phyloP scores from a whole-genome alignment of 2,888 invertebrate genomes.

The Ophraella communa region DNA sequence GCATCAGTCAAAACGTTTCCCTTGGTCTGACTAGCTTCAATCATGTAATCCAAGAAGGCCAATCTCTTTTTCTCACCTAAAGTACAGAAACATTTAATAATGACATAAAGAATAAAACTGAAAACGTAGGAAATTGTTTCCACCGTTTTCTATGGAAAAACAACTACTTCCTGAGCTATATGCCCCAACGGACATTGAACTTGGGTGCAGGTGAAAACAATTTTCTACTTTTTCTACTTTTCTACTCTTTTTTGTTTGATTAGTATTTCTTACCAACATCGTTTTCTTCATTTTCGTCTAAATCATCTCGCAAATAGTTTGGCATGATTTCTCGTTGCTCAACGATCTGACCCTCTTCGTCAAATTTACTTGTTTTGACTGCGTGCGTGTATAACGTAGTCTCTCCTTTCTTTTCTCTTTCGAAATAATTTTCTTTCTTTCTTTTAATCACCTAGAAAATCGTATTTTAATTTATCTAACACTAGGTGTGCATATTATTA shows the following conservation, averaged over 20 bases:
- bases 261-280: conserved; percentile 68
- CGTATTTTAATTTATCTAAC: not conserved
- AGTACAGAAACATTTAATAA: too few relatives aligned
- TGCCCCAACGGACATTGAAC: too few relatives aligned
- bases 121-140: too few relatives aligned
- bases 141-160: too few relatives aligned
- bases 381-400: conserved; percentile 40
- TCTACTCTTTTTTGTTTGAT: not conserved
- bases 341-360: conserved; percentile 30
- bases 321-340: conserved; percentile 33
- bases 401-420: conserved; percentile 55
- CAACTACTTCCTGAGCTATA: too few relatives aligned
- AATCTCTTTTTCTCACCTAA: conserved; percentile 75
- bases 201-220: too few relatives aligned
- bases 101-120: too few relatives aligned
- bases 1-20: conserved; percentile 32
- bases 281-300: conserved; percentile 76
- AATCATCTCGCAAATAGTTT: conserved; percentile 71
- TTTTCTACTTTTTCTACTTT: too few relatives aligned
- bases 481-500: not conserved
- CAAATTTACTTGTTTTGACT: conserved; percentile 29
- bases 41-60: conserved; percentile 86
- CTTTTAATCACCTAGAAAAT: conserved; percentile 66
- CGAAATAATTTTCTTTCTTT: conserved; percentile 77
- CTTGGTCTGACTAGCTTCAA: conserved; percentile 65